Base-by-base conservation (phyloP, 2,888 invertebrate genomes). In the Monochamus alternatus region DNA sequence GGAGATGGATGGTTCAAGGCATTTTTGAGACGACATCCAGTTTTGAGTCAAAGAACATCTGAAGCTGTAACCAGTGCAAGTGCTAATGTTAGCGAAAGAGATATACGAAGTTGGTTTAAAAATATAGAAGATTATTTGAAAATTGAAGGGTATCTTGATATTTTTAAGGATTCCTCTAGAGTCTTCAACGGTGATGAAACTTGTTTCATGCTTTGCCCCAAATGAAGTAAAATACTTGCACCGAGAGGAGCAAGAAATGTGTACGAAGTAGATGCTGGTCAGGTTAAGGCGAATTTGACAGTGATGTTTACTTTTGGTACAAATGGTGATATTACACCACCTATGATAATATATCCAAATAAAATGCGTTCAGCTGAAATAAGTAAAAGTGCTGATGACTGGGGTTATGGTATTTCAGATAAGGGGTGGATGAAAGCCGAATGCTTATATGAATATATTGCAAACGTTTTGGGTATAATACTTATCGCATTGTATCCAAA, bases 361-460 rank as follows among this genome's bases (percentile, higher is more conserved):
- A 83, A 87, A 80, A 79, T 87, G 73, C 75, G 87, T 32, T 85
- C 87, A 8, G 69, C 73, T 38, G 83, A 86, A 12, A 86, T 88
- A 73, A 79, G 81, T 0, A 77, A 82, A 32, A 80, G 80, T 32
- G 87, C 87, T 10, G 74, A 81, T 72, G 81, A 85, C 32, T 89
- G 87, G 88, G 86, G 87, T 3, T 81, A 88, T n/a, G 88, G 87
- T 0, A 72, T 82, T 8, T 85, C 85, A 38, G 87, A 88, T 7
- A 86, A 83, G 71, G 88, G 89, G 2, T 89, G 88, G 88, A 89
- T 89, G 88, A 88, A 85, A 32, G 64, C 84, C 0, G 87, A 87
- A 55, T 38, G 87, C 8, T 89, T 89, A 78, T 85, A 82, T 74
- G 87, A 88, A 69, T 89, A 88, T 71, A 85, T 88, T 30, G 67